phyloP scores from a whole-genome alignment of 2,797 vertebrate genomes.

The Microchirus variegatus region DNA sequence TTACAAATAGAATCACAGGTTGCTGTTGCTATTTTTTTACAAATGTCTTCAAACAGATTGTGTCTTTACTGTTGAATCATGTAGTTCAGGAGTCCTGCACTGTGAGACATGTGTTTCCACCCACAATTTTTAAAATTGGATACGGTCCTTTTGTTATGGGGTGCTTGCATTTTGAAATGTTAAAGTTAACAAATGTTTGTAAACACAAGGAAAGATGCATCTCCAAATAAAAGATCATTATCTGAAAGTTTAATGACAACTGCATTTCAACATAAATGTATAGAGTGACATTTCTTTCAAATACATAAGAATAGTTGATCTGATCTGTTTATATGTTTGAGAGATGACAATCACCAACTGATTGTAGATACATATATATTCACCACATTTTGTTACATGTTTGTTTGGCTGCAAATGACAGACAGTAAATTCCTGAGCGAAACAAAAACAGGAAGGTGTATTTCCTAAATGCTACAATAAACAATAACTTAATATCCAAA shows the following conservation, averaged over 20 bases:
- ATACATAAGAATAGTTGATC: slow-evolving; percentile 12
- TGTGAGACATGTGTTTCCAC: slow-evolving; percentile 17
- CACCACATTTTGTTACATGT: slow-evolving; percentile 13
- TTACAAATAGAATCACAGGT: background rate
- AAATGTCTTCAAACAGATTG: slow-evolving; percentile 17
- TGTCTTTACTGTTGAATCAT: slow-evolving; percentile 13
- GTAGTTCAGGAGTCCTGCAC: slow-evolving; percentile 13
- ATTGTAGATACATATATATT: slow-evolving; percentile 27
- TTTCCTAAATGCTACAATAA: too few relatives aligned
- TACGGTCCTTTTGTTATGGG: slow-evolving; percentile 7
- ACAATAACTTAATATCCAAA: too few relatives aligned
- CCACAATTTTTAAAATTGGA: slow-evolving; percentile 4
- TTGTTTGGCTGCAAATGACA: too few relatives aligned
- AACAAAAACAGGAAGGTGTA: too few relatives aligned
- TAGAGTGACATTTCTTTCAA: slow-evolving; percentile 5
- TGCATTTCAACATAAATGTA: slow-evolving; percentile 11
- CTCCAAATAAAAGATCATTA: slow-evolving; percentile 12
- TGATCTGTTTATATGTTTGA: background rate
- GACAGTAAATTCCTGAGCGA: too few relatives aligned
- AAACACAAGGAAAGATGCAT: slow-evolving; percentile 11
- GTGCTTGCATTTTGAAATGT: too few relatives aligned
- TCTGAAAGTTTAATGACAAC: slow-evolving; percentile 10
- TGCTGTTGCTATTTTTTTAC: slow-evolving; percentile 16
- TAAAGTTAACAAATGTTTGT: slow-evolving; percentile 3
- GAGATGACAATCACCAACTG: background rate